These are phyloP conservation scores for Hydra vulgaris DNA, from an alignment of 30 jellyfish, hydroid and myxozoan genomes.

Conservation along the genomic window DNA sequence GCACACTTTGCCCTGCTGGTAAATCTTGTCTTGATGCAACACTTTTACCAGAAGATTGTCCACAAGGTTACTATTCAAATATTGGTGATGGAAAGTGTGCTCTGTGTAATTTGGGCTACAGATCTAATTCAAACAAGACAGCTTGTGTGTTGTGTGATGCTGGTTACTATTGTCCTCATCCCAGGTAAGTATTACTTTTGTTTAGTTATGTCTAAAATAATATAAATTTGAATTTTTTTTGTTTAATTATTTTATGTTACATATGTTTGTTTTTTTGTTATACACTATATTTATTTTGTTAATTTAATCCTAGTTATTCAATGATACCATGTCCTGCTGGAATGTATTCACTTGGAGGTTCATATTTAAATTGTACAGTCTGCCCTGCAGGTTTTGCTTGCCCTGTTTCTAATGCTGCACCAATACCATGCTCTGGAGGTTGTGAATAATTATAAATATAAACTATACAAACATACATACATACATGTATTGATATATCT, in stretches of 20 bases:
- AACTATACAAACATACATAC: too few species aligned
- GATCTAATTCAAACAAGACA: conserved; percentile 59
- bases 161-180: conserved; percentile 84
- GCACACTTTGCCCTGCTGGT: conserved; percentile 84
- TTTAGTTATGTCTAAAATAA: neutral
- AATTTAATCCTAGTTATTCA: conserved; percentile 39
- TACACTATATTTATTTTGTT: too few species aligned
- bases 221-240: neutral
- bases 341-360: conserved; percentile 87
- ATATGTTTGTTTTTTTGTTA: too few species aligned
- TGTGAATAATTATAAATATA: too few species aligned
- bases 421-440: conserved; percentile 86
- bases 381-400: conserved; percentile 98
- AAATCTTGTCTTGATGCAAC: conserved; percentile 68
- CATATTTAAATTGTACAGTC: conserved; percentile 46
- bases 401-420: conserved; percentile 65
- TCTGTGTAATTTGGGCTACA: conserved; percentile 46
- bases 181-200: conserved; percentile 40
- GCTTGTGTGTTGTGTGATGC: conserved; percentile 93
- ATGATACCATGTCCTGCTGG: conserved; percentile 71
- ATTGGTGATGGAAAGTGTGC: conserved; percentile 60
- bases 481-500: too few species aligned
- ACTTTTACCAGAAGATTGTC: conserved; percentile 62
- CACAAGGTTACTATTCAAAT: conserved; percentile 62
- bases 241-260: neutral